Conservation (phyloP, 2,113 vertebrate species). For the Pogona vitticeps region DNA sequence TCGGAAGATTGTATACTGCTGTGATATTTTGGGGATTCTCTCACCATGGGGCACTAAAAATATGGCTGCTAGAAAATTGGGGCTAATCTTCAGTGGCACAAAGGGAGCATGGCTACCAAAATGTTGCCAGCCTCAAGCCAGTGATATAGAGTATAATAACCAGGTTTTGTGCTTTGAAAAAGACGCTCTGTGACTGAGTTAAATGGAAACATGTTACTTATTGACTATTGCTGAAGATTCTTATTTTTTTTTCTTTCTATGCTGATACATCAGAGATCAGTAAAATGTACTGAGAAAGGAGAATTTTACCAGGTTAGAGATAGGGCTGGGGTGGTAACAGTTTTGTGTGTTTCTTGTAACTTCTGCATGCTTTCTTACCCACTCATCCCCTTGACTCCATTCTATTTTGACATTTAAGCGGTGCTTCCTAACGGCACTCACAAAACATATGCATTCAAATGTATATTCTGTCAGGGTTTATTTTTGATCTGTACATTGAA, state of each 20-base stretch:
- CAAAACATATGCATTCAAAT: neutral
- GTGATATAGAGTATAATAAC: conserved; percentile 49
- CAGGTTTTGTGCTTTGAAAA: neutral
- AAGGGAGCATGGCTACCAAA: conserved; percentile 47
- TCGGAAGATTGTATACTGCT: conserved; percentile 48
- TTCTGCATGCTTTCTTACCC: neutral
- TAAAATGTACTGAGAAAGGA: neutral
- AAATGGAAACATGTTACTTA: neutral
- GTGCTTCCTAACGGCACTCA: no score
- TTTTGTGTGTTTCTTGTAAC: neutral
- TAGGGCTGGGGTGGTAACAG: neutral
- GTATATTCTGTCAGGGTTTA: neutral
- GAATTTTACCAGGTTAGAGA: neutral
- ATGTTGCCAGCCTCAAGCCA: conserved; percentile 25
- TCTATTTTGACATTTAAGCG: neutral
- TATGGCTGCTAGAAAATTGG: conserved; percentile 54
- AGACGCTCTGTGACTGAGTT: neutral
- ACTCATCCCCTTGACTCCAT: no score
- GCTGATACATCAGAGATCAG: neutral
- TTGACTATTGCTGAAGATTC: neutral
- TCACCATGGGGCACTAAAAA: conserved; percentile 54
- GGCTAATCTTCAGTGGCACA: conserved; percentile 52
- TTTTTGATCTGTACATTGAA: neutral
- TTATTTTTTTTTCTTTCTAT: neutral
- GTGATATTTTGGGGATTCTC: conserved; percentile 59